These are phyloP conservation scores for Hemicordylus capensis DNA, from an alignment of 2,113 vertebrate species.

Conservation along the genomic window DNA sequence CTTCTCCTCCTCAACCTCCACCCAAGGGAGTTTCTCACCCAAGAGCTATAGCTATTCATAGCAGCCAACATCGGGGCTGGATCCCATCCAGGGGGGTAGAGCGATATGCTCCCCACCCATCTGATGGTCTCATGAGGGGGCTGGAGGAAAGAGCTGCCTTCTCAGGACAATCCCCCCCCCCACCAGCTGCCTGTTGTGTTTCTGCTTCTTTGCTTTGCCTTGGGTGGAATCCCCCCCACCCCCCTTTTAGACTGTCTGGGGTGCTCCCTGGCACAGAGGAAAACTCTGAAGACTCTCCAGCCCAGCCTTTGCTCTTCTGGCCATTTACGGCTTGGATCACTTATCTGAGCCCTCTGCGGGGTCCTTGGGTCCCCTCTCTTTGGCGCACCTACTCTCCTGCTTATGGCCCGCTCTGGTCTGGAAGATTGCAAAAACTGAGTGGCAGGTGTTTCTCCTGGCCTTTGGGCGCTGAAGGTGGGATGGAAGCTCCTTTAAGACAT, in stretches of 20 bases:
- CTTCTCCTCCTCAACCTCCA: background rate
- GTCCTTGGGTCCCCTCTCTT: background rate
- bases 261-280: too few species aligned
- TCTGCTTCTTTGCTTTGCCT: too few species aligned
- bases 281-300: background rate
- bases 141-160: background rate
- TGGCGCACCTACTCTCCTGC: background rate
- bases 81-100: background rate
- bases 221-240: background rate
- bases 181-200: too few species aligned
- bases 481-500: too few species aligned
- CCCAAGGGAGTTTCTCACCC: background rate
- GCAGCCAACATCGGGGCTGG: background rate
- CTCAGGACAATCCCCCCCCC: background rate
- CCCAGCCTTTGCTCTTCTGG: too few species aligned
- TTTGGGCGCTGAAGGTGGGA: too few species aligned
- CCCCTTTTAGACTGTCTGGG: background rate
- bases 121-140: background rate
- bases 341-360: background rate
- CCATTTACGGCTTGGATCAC: too few species aligned
- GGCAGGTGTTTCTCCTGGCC: too few species aligned
- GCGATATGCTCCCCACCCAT: background rate
- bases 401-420: background rate
- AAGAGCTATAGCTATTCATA: fast-evolving
- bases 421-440: too few species aligned